Conservation (phyloP, 2,797 vertebrate genomes). For the Rhabdophis nuchalis region DNA sequence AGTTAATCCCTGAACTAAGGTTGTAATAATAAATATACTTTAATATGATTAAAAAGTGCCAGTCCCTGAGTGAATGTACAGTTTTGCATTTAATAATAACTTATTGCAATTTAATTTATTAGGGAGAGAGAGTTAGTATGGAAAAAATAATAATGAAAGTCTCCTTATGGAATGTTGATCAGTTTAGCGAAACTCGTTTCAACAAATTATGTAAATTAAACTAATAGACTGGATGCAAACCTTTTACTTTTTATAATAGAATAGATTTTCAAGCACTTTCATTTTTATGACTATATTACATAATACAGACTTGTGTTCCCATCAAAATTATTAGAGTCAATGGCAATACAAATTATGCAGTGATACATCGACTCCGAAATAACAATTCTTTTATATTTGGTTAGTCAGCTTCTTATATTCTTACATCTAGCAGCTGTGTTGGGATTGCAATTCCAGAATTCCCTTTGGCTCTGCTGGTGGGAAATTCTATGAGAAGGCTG, state of each 20-base stretch:
- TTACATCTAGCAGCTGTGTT: not conserved
- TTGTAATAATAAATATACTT: not conserved
- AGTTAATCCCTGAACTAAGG: not conserved
- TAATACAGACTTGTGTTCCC: not conserved
- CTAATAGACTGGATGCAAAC: not conserved
- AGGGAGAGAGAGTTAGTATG: not conserved
- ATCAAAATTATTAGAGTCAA: not conserved
- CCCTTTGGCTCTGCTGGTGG: not conserved
- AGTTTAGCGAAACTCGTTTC: not conserved
- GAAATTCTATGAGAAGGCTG: not conserved
- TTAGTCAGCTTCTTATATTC: not conserved
- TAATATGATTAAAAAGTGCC: not conserved
- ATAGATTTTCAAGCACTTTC: not conserved
- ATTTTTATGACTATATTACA: not conserved
- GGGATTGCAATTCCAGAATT: not conserved
- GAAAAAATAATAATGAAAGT: not conserved
- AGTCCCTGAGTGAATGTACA: not conserved
- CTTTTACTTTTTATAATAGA: not conserved
- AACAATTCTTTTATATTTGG: not conserved
- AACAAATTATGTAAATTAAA: not conserved
- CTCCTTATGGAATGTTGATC: not conserved
- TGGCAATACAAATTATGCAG: not conserved
- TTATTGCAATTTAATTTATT: slow-evolving; percentile 8
- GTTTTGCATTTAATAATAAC: not conserved
- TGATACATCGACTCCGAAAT: not conserved